Conservation (phyloP, 2,888 invertebrate species). For the Dendrolimus houi region DNA sequence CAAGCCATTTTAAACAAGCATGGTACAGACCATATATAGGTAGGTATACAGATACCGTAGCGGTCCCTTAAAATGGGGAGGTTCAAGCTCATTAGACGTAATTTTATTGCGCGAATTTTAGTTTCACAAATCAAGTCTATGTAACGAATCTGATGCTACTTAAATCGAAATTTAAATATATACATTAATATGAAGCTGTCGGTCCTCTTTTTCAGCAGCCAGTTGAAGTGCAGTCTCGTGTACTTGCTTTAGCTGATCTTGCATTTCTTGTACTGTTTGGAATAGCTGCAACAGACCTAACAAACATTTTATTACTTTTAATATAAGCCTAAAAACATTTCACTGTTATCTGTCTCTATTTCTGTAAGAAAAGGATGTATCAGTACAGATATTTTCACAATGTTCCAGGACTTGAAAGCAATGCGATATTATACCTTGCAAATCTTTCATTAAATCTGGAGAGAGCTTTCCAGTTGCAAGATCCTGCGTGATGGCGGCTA, state of each 20-base stretch:
- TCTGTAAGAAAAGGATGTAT: too few relatives aligned
- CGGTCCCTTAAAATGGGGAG: too few relatives aligned
- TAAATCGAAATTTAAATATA: conserved; percentile 5
- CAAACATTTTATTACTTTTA: conserved; percentile 1
- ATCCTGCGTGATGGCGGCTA: conserved; percentile 23
- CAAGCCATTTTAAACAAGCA: too few relatives aligned
- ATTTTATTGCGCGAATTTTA: too few relatives aligned
- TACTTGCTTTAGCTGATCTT: conserved; percentile 47
- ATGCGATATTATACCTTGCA: conserved; percentile 38
- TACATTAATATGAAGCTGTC: conserved; percentile 73
- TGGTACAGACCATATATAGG: too few relatives aligned
- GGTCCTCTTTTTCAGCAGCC: conserved; percentile 72
- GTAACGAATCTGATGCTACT: too few relatives aligned
- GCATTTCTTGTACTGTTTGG: conserved; percentile 60
- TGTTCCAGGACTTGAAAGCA: too few relatives aligned
- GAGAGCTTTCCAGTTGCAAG: conserved; percentile 29
- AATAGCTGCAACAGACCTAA: conserved; percentile 55
- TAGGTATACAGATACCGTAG: too few relatives aligned
- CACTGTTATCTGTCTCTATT: too few relatives aligned
- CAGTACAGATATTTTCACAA: too few relatives aligned
- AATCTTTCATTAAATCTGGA: conserved; percentile 49
- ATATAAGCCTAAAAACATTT: neutral
- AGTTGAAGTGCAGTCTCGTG: conserved; percentile 62
- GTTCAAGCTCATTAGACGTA: too few relatives aligned
- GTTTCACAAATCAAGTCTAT: too few relatives aligned